Conservation (phyloP, 2,113 vertebrate genomes). For the Microcebus jonahi region DNA sequence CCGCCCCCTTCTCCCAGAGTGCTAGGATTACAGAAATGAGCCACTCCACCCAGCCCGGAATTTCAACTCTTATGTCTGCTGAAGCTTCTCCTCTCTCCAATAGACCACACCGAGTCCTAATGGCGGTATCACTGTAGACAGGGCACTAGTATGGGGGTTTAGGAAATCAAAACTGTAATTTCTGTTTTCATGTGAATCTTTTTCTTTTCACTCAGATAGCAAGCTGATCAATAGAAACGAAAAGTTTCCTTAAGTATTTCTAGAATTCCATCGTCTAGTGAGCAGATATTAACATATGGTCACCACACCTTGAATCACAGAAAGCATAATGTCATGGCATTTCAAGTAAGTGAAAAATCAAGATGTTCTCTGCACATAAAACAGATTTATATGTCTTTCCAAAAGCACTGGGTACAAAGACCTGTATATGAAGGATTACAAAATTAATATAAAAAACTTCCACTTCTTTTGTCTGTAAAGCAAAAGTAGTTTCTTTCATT, state of each 20-base stretch:
- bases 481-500: neutral
- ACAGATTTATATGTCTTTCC: neutral
- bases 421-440: neutral
- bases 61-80: accelerated
- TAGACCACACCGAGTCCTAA: neutral
- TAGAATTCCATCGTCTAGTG: neutral
- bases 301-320: neutral
- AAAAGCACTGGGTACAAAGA: neutral
- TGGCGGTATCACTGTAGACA: neutral
- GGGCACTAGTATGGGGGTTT: accelerated
- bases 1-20: too few relatives aligned
- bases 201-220: neutral
- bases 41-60: neutral
- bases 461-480: slow-evolving; percentile 8
- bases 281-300: neutral
- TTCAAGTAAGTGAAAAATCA: neutral
- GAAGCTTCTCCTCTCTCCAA: neutral
- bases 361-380: neutral
- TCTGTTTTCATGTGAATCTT: neutral
- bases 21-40: too few relatives aligned
- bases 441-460: slow-evolving; percentile 14
- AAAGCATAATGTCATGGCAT: neutral
- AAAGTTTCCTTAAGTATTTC: neutral
- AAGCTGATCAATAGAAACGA: neutral
- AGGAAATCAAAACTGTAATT: neutral